phyloP scores from a whole-genome alignment of 2,113 vertebrate genomes.

The Empidonax traillii region DNA sequence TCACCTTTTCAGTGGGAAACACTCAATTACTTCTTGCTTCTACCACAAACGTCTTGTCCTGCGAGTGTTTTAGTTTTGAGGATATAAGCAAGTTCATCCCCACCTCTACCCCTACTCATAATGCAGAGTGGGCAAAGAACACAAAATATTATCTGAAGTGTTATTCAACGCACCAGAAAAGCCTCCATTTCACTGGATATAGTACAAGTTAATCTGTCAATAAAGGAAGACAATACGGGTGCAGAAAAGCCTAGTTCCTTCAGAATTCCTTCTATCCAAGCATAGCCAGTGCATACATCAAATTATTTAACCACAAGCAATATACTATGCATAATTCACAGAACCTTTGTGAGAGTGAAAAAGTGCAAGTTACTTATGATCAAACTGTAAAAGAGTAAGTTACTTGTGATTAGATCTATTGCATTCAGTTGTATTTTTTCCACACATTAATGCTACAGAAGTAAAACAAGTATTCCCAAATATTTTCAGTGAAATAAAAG shows the following conservation, averaged over 20 bases:
- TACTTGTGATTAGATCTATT: not conserved
- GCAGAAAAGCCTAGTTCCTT: not conserved
- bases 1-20: not conserved
- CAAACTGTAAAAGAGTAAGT: not conserved
- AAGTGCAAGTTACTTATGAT: not conserved
- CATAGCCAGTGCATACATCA: not conserved
- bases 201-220: not conserved
- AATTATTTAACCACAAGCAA: not conserved
- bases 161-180: not conserved
- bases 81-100: not conserved
- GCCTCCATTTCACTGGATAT: not conserved
- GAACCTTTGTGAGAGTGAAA: not conserved
- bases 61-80: not conserved
- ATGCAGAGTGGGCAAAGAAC: not conserved
- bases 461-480: not conserved
- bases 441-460: not conserved
- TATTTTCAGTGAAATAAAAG: not conserved
- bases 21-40: not conserved
- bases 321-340: not conserved
- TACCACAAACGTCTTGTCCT: not conserved
- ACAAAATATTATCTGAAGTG: not conserved
- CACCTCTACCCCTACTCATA: not conserved
- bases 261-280: not conserved
- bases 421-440: not conserved
- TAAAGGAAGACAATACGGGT: not conserved